phyloP scores from a whole-genome alignment of 2,113 vertebrate genomes.

The Odocoileus hemionus region DNA sequence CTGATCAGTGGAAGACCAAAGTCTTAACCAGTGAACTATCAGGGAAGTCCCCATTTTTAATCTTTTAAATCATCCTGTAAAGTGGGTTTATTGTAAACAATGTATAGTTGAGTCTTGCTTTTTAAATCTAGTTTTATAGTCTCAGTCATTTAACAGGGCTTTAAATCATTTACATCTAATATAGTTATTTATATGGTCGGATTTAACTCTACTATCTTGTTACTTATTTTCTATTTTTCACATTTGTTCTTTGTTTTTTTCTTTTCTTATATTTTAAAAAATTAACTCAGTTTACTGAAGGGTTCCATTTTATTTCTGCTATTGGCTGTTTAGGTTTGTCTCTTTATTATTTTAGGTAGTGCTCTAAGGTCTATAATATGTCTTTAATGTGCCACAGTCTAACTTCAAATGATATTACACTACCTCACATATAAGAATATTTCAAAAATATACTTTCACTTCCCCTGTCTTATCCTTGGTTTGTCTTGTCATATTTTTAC shows the following conservation, averaged over 20 bases:
- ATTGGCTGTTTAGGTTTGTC: not conserved
- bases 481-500: not conserved
- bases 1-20: not conserved
- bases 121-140: not conserved
- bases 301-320: not conserved
- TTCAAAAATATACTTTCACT: not conserved
- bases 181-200: not conserved
- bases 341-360: constrained; percentile 7
- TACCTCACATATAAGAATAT: not conserved
- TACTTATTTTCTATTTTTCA: not conserved
- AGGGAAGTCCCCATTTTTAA: not conserved
- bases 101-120: not conserved
- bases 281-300: not conserved
- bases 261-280: not conserved
- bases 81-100: constrained; percentile 5
- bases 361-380: not conserved
- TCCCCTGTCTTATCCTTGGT: not conserved
- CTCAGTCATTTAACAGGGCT: not conserved
- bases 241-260: not conserved
- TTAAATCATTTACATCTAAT: constrained; percentile 29
- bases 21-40: not conserved
- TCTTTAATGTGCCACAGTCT: not conserved
- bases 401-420: not conserved
- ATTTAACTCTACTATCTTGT: not conserved
- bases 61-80: not conserved